Conservation (phyloP, 2,797 vertebrate genomes). For the Vespertilio murinus region DNA sequence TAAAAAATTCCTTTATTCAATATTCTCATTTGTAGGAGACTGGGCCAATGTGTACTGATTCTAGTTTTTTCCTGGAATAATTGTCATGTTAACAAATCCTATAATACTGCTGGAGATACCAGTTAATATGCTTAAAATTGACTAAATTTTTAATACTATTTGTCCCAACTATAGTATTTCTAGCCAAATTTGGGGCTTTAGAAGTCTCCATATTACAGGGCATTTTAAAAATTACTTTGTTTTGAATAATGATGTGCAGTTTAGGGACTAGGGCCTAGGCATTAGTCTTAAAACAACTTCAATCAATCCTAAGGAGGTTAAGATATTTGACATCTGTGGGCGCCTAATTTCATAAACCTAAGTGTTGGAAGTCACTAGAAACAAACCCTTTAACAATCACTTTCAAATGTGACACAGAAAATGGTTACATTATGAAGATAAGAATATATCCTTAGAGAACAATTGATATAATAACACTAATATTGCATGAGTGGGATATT, state of each 20-base stretch:
- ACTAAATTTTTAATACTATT: not conserved
- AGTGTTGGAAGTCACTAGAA: conserved; percentile 16
- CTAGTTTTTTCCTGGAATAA: not conserved
- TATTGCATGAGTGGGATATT: not conserved
- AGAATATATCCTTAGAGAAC: not conserved
- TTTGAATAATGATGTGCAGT: conserved; percentile 29
- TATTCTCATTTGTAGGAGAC: not conserved
- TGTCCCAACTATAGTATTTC: not conserved
- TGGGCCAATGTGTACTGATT: not conserved
- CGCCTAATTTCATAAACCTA: not conserved
- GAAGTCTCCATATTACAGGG: not conserved
- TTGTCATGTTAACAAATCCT: not conserved
- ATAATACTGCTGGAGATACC: not conserved
- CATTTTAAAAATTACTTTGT: conserved; percentile 41
- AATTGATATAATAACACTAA: not conserved
- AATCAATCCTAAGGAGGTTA: not conserved
- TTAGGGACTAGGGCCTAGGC: not conserved
- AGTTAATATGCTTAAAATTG: conserved; percentile 19
- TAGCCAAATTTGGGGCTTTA: conserved; percentile 1
- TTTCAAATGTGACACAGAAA: conserved; percentile 46
- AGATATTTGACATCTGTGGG: not conserved
- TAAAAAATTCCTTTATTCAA: not conserved
- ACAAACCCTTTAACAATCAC: conserved; percentile 6
- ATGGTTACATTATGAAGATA: not conserved
- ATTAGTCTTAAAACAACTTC: conserved; percentile 42